A percentile compares a stretch with the other conserved stretches of the same genome.
Conservation (phyloP, 2,888 invertebrate genomes). For the Smittia aterrima region DNA sequence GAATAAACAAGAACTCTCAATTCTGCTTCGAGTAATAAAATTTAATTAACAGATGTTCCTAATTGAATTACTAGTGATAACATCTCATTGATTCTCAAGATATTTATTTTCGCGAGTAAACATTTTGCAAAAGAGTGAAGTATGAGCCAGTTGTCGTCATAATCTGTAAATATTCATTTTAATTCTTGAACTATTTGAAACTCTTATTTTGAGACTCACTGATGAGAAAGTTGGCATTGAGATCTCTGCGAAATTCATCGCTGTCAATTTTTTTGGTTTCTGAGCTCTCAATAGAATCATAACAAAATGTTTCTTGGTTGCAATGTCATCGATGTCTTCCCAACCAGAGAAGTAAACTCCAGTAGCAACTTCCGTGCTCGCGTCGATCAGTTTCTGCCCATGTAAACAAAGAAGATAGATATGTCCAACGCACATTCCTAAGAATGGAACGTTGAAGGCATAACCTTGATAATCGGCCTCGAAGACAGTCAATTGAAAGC, state of each 20-base stretch:
- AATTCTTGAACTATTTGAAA: neutral
- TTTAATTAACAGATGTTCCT: too few relatives aligned
- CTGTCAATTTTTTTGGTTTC: neutral
- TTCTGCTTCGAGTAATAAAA: too few relatives aligned
- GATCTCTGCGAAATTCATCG: neutral
- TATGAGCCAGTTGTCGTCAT: neutral
- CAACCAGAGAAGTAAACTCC: neutral
- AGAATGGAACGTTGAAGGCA: too few relatives aligned
- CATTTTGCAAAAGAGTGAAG: neutral
- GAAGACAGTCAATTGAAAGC: neutral
- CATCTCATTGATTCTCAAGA: neutral
- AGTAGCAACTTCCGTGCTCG: neutral
- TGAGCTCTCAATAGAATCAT: neutral
- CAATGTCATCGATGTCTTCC: neutral
- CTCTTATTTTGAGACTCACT: neutral
- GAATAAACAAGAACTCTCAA: too few relatives aligned
- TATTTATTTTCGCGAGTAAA: neutral
- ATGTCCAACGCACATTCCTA: neutral
- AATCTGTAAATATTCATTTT: neutral
- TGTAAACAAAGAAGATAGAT: neutral
- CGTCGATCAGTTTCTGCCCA: neutral
- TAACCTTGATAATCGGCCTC: too few relatives aligned
- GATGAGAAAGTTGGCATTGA: neutral
- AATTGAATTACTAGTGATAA: neutral
- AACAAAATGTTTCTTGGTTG: neutral